phyloP scores from a whole-genome alignment of 1,140 invertebrate genomes.

The Theocolax elegans region DNA sequence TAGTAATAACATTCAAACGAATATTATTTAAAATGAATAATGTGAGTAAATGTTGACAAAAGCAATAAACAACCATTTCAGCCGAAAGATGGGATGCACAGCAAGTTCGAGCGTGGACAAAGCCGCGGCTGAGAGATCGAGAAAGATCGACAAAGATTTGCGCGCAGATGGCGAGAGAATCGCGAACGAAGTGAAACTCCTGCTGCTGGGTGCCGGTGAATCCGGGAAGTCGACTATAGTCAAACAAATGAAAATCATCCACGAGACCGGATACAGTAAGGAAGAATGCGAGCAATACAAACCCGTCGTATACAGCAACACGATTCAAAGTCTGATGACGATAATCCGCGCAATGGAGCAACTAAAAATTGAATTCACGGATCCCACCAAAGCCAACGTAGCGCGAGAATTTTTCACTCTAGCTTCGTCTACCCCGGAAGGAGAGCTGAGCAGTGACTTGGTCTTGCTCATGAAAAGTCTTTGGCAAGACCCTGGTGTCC shows the following conservation, averaged over 20 bases:
- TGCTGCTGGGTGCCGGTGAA: constrained; percentile 86
- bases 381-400: constrained; percentile 83
- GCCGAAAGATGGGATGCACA: constrained; percentile 79
- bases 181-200: constrained; percentile 88
- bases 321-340: constrained; percentile 88
- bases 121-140: constrained; percentile 84
- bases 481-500: constrained; percentile 91
- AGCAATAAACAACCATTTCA: neutral
- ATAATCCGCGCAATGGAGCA: constrained; percentile 96
- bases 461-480: constrained; percentile 90
- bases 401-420: constrained; percentile 89
- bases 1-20: too few species aligned
- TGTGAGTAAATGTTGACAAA: too few species aligned
- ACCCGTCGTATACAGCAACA: constrained; percentile 94
- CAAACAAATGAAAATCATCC: constrained; percentile 97
- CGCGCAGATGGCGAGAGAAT: constrained; percentile 85
- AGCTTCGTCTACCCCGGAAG: constrained; percentile 86
- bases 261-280: constrained; percentile 91
- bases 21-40: too few species aligned
- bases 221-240: constrained; percentile 88
- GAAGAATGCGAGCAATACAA: constrained; percentile 95
- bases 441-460: constrained; percentile 83
- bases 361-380: constrained; percentile 89
- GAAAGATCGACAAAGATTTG: constrained; percentile 89
- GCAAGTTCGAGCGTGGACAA: constrained; percentile 84